phyloP scores from a whole-genome alignment of 2,113 vertebrate genomes.

The Serilophus lunatus region DNA sequence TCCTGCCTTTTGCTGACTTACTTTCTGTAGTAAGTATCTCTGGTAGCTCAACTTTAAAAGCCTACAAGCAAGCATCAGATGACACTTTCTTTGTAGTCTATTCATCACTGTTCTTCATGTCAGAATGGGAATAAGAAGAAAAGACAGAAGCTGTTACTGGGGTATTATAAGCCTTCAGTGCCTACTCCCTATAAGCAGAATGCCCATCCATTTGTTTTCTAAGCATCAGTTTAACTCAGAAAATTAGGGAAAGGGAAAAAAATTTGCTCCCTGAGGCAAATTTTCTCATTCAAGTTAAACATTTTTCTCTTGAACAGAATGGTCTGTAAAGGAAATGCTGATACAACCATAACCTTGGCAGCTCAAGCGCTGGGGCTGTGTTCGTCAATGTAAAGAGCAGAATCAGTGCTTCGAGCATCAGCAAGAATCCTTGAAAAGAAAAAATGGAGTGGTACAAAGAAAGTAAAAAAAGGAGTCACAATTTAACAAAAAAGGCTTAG shows the following conservation, averaged over 20 bases:
- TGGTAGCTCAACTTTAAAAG: not conserved
- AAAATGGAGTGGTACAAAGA: not conserved
- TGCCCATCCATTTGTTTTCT: constrained; percentile 47
- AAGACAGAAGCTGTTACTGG: not conserved
- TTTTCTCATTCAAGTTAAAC: constrained; percentile 62
- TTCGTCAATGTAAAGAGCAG: constrained; percentile 50
- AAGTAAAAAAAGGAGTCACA: not conserved
- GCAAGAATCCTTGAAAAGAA: not conserved
- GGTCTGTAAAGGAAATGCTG: constrained; percentile 59
- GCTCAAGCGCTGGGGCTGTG: not conserved
- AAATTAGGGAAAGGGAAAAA: not conserved
- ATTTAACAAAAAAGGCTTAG: constrained; percentile 6
- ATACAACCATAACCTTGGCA: constrained; percentile 51
- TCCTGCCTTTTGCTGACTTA: not conserved
- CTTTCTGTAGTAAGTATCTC: not conserved
- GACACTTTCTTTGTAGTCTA: not conserved
- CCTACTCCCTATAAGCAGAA: not conserved
- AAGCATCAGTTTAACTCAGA: constrained; percentile 23
- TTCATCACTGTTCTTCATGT: not conserved
- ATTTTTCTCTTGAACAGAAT: constrained; percentile 12
- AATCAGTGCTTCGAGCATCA: not conserved
- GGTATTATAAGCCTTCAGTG: not conserved
- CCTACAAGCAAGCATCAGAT: rapidly evolving
- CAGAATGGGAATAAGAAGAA: not conserved
- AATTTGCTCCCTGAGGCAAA: not conserved